Base-by-base conservation (phyloP, 2,113 vertebrate genomes). In the Coreoperca whiteheadi region DNA sequence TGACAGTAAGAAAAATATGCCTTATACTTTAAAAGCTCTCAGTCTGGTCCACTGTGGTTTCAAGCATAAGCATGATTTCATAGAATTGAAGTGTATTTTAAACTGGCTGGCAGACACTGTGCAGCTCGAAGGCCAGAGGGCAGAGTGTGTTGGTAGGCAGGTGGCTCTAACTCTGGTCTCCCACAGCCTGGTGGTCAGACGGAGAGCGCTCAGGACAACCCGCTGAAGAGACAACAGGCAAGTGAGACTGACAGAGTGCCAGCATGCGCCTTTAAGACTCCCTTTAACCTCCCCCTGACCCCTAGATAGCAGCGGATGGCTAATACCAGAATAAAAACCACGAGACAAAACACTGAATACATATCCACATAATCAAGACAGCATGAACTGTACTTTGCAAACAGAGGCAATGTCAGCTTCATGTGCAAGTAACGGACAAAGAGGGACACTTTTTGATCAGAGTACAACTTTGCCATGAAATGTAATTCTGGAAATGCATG, bases 221-320 rank as follows among this genome's bases (percentile, higher is more conserved):
- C 92, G 74, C 93, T 93, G 93, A 96, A 96, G 93, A 95, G 93
- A 92, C 94, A 90, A 88, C 96, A 96, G 95, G 96, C 92, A 94
- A 95, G 95, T 95, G 88, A 89, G 91, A 92, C 89, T 87, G 69
- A 90, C 91, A 93, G 92, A 94, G 92, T 85, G 57, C 76, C 91
- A 91, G 91, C 94, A 95, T 94, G 93, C 68, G 48, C 81, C 90
- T 89, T 83, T 74, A 77, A 21, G 72, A 57, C 64, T 54, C 23
- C 83, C 53, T 83, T 72, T 84, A 77, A 87, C 75, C 53, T 28
- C 28, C 41, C 63, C 51, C 85, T 21, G 21, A 25, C 23, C 74
- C 41, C 46, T 61, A 89, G 65, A 56, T 41, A 69, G 70, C 78
- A 73, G 78, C 51, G 28, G 66, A 69, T 18, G 74, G 28, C 18